Percentiles rank a stretch among this genome's conserved stretches.
phyloP scores from a whole-genome alignment of 2,797 vertebrate genomes.

The Microcaecilia unicolor region DNA sequence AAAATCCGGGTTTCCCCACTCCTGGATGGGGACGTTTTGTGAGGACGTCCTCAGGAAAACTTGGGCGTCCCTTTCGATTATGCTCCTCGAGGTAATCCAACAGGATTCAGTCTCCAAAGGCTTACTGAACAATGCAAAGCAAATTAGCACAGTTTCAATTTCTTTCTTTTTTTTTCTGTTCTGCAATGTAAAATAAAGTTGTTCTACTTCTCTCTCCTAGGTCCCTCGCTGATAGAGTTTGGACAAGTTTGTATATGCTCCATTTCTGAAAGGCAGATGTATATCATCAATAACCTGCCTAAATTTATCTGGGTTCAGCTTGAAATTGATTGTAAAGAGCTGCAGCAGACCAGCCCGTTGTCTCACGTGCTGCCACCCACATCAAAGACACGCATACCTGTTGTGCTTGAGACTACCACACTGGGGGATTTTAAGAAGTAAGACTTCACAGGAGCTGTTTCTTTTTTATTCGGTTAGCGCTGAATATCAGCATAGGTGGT shows the following conservation, averaged over 20 bases:
- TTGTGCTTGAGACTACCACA: slow-evolving; percentile 58
- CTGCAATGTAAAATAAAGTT: too few species aligned
- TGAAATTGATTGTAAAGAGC: slow-evolving; percentile 54
- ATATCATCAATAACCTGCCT: slow-evolving; percentile 64
- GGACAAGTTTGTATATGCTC: slow-evolving; percentile 69
- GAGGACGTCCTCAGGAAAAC: too few species aligned
- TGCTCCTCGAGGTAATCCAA: too few species aligned
- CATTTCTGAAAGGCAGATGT: slow-evolving; percentile 43
- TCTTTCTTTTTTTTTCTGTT: neutral
- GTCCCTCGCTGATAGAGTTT: slow-evolving; percentile 66
- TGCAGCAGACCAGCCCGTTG: slow-evolving; percentile 63
- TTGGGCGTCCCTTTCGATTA: too few species aligned
- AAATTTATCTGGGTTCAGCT: slow-evolving; percentile 63
- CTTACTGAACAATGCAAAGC: too few species aligned
- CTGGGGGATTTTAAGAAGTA: slow-evolving; percentile 66
- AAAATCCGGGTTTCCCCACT: too few species aligned
- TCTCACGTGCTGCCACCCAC: slow-evolving; percentile 69
- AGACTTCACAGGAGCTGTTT: too few species aligned
- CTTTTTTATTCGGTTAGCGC: too few species aligned
- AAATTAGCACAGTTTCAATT: too few species aligned
- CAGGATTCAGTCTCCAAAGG: too few species aligned
- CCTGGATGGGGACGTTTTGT: too few species aligned
- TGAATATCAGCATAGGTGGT: too few species aligned
- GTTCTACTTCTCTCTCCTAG: slow-evolving; percentile 47
- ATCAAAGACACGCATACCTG: slow-evolving; percentile 46